Percentiles rank a stretch among this genome's conserved stretches.
Conservation (phyloP, 2,797 vertebrate species). For the Rhinoraja longicauda region DNA sequence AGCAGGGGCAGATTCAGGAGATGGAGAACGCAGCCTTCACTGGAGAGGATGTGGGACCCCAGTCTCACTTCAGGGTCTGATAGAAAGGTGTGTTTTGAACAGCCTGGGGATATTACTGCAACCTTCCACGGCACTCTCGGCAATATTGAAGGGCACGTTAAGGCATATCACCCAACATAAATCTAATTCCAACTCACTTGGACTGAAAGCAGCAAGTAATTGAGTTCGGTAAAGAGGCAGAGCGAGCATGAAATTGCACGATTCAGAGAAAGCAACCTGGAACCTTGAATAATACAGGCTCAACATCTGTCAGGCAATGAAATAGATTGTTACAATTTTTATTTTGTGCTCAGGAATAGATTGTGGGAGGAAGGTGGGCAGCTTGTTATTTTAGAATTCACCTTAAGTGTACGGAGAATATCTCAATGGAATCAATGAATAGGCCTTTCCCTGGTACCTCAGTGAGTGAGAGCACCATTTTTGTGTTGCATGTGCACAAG, state of each 20-base stretch:
- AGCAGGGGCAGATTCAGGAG: not conserved
- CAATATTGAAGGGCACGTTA: not conserved
- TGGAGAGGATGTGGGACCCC: not conserved
- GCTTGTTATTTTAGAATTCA: not conserved
- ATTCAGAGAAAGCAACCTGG: not conserved
- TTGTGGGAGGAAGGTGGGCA: not conserved
- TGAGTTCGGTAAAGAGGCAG: not conserved
- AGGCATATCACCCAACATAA: not conserved
- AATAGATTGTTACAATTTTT: not conserved
- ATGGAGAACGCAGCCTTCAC: not conserved
- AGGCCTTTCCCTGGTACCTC: not conserved
- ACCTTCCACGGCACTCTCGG: not conserved
- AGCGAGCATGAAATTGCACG: slow-evolving; percentile 21
- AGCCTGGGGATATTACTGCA: not conserved
- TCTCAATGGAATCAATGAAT: not conserved
- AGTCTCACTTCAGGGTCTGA: not conserved
- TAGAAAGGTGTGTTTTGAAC: not conserved
- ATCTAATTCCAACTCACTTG: not conserved
- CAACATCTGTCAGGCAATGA: not conserved
- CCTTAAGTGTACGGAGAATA: not conserved
- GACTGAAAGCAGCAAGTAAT: not conserved
- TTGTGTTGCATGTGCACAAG: not conserved
- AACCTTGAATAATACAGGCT: not conserved
- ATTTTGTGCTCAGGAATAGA: not conserved
- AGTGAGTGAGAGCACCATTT: not conserved